Evolutionary conservation across 2,888 invertebrate genomes (phyloP).

Genomic region (Oscheius sp.): DNA sequence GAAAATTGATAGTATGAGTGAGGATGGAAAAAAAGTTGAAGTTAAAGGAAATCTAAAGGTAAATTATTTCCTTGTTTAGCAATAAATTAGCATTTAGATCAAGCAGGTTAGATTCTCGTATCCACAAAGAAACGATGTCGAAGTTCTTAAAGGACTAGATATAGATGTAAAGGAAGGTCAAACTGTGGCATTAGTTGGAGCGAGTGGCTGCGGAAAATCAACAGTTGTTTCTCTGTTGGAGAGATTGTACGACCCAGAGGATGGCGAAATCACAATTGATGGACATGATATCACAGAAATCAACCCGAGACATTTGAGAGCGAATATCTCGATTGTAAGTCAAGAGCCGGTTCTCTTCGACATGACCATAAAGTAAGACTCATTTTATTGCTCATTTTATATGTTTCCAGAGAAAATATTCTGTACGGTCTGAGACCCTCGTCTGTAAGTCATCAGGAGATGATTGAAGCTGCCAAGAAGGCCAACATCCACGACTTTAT

Average conservation of each 20-base stretch:
- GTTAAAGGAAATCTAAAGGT: constrained; percentile 18
- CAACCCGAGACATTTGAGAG: constrained; percentile 68
- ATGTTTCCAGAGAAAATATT: constrained; percentile 65
- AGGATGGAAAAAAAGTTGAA: neutral
- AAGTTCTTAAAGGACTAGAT: constrained; percentile 34
- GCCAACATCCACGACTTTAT: constrained; percentile 73
- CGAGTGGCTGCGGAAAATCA: constrained; percentile 72
- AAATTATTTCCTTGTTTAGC: no score
- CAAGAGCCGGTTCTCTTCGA: constrained; percentile 73
- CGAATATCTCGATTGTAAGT: constrained; percentile 71
- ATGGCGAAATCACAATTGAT: constrained; percentile 76
- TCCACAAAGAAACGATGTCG: constrained; percentile 69
- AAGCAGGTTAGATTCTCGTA: constrained; percentile 68
- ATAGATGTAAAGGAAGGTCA: constrained; percentile 14
- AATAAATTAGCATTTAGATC: constrained; percentile 62
- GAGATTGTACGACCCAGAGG: constrained; percentile 82
- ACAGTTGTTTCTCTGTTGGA: constrained; percentile 75
- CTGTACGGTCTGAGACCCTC: constrained; percentile 59
- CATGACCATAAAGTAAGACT: constrained; percentile 68
- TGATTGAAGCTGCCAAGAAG: constrained; percentile 70
- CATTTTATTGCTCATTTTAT: no score
- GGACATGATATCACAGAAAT: constrained; percentile 63
- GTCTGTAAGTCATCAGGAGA: constrained; percentile 66
- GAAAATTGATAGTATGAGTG: constrained; percentile 16
- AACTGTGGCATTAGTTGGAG: constrained; percentile 71